Conservation (phyloP, 2,113 vertebrate species). For the Ciconia boyciana region DNA sequence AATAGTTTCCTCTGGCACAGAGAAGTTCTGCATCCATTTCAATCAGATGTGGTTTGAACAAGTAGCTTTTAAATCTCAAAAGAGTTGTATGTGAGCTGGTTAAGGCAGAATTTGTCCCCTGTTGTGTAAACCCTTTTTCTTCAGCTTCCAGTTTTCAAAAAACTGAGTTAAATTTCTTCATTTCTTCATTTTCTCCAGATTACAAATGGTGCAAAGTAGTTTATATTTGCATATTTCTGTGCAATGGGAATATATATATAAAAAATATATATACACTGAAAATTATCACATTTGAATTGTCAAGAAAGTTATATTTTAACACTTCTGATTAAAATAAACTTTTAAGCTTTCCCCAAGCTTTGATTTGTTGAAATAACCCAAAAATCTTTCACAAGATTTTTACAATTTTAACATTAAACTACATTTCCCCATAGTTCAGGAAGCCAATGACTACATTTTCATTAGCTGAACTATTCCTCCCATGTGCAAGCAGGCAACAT, state of each 20-base stretch:
- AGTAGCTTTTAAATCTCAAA: neutral
- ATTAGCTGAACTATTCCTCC: neutral
- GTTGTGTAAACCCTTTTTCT: neutral
- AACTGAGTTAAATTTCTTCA: neutral
- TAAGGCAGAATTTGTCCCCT: neutral
- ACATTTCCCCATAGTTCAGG: neutral
- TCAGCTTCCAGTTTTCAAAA: neutral
- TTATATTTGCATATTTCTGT: neutral
- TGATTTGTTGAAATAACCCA: neutral
- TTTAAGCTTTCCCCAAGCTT: neutral
- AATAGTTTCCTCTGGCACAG: neutral
- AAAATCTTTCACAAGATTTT: neutral
- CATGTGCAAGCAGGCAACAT: neutral
- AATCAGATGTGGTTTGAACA: neutral
- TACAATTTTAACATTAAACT: neutral
- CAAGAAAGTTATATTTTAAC: neutral
- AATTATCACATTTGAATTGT: neutral
- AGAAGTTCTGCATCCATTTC: neutral
- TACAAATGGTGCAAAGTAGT: neutral
- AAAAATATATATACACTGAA: neutral
- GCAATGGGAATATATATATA: neutral
- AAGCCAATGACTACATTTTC: neutral
- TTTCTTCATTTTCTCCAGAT: neutral
- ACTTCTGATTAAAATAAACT: neutral
- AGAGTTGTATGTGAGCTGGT: neutral